phyloP scores from a whole-genome alignment of 2,797 vertebrate genomes.

The Myotis pilosus region DNA sequence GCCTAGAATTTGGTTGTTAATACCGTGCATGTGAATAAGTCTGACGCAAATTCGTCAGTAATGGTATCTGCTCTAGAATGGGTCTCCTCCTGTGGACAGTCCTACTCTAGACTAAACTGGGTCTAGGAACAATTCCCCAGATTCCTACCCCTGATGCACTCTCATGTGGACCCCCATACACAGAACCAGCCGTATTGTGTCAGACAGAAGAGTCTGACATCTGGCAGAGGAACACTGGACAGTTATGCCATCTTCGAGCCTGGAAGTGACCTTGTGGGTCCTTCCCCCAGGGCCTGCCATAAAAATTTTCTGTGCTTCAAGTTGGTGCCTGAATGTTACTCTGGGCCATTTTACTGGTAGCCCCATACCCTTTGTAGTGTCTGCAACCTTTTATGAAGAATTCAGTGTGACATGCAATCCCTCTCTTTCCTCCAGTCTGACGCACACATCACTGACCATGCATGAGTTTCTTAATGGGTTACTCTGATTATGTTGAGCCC shows the following conservation, averaged over 20 bases:
- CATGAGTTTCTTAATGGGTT: background rate
- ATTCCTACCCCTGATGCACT: background rate
- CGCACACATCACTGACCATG: background rate
- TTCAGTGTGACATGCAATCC: background rate
- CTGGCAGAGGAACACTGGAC: background rate
- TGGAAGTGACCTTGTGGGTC: background rate
- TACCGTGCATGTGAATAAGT: background rate
- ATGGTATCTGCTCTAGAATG: background rate
- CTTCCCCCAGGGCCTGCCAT: background rate
- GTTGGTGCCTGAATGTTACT: background rate
- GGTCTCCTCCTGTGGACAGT: background rate
- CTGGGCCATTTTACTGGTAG: background rate
- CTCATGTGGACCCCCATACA: background rate
- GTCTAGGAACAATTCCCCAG: background rate
- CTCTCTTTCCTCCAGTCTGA: background rate
- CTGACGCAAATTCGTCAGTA: background rate
- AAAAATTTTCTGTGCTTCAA: background rate
- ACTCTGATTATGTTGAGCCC: background rate
- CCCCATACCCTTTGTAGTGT: background rate
- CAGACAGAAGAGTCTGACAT: background rate
- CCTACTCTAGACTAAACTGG: background rate
- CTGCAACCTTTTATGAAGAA: background rate
- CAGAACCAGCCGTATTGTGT: background rate
- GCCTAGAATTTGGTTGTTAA: background rate
- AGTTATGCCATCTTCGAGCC: background rate